Evolutionary conservation across 2,797 vertebrate genomes (phyloP).

Genomic region (Bradypodion pumilum): DNA sequence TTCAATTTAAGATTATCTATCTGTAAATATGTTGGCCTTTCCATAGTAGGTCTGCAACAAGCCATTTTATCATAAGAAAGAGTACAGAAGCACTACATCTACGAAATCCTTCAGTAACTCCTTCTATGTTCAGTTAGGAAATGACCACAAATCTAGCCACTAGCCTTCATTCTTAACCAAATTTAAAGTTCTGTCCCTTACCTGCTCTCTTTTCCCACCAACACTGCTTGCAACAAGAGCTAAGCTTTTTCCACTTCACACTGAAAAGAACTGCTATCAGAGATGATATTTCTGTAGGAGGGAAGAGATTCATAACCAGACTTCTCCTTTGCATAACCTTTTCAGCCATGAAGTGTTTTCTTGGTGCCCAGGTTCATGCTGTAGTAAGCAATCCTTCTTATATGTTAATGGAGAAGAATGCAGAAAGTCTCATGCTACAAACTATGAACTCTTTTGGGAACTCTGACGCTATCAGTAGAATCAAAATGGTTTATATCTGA

Average conservation of each 20-base stretch:
- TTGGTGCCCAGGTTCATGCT: not conserved
- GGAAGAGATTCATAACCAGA: not conserved
- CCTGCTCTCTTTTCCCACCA: not conserved
- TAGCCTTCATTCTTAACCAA: not conserved
- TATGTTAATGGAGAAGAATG: not conserved
- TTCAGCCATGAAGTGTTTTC: not conserved
- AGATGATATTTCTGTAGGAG: not conserved
- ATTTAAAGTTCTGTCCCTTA: not conserved
- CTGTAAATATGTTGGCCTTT: too few relatives aligned
- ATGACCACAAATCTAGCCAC: not conserved
- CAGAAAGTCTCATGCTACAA: not conserved
- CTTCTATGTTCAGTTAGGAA: not conserved
- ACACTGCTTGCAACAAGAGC: not conserved
- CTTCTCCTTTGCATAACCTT: not conserved
- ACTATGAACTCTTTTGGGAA: not conserved
- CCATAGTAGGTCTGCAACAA: not conserved
- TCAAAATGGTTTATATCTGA: too few relatives aligned
- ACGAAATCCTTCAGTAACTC: not conserved
- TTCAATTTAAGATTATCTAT: too few relatives aligned
- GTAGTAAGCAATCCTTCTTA: not conserved
- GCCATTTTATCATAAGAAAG: not conserved
- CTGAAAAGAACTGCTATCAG: not conserved
- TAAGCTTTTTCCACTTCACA: not conserved
- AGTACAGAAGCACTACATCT: not conserved
- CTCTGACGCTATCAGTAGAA: not conserved